Conservation (phyloP, 2,113 vertebrate species). For the Xenopus laevis region DNA sequence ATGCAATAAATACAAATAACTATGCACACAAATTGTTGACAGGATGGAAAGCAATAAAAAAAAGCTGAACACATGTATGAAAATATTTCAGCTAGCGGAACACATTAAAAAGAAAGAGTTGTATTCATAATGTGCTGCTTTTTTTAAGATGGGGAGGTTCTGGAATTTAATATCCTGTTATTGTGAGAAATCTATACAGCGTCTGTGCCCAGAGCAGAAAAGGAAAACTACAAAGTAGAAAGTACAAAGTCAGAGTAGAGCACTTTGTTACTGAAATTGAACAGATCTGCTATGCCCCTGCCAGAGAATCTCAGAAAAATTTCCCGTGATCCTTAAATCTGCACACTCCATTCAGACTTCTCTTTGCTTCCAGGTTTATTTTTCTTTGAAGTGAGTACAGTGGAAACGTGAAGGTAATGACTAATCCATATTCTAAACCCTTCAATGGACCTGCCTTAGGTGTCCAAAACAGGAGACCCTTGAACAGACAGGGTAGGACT, state of each 20-base stretch:
- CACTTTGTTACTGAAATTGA: conserved; percentile 47
- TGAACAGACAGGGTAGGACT: conserved; percentile 12
- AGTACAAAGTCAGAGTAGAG: conserved; percentile 41
- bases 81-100: conserved; percentile 30
- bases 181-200: conserved; percentile 44
- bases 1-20: conserved; percentile 42
- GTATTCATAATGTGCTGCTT: conserved; percentile 34
- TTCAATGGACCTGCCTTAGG: conserved; percentile 13
- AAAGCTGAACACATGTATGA: conserved; percentile 36
- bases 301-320: conserved; percentile 45
- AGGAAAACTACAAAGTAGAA: conserved; percentile 42
- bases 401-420: conserved; percentile 46
- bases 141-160: conserved; percentile 46
- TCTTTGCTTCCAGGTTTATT: conserved; percentile 46
- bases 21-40: conserved; percentile 42
- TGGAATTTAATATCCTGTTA: conserved; percentile 42
- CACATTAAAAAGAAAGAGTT: conserved; percentile 42
- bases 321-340: conserved; percentile 44
- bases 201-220: conserved; percentile 43
- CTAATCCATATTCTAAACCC: conserved; percentile 40
- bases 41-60: conserved; percentile 43
- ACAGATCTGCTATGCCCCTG: conserved; percentile 35
- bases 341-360: conserved; percentile 43
- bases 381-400: conserved; percentile 37
- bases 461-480: conserved; percentile 15